Base-by-base conservation (phyloP, 1,140 invertebrate species). In the Mactra quadrangularis region DNA sequence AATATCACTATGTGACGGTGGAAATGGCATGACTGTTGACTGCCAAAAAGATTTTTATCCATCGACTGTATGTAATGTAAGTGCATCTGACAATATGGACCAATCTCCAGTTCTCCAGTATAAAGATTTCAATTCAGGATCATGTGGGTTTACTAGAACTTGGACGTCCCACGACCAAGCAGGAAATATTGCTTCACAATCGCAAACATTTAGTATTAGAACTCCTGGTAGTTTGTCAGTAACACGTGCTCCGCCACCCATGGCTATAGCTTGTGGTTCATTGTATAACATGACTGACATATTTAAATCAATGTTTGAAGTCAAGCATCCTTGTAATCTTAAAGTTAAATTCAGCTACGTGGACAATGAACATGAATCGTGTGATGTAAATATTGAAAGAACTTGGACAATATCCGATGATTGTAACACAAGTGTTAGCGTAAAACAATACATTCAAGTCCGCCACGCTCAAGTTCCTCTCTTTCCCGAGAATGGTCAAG, bases 181-280 rank as follows among this genome's bases (percentile, higher is more conserved):
- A 50, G 66, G 66, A 29, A 70, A 70, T 29, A 29, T n/a, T 3
- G 31, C 2, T 29, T 27, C 38, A 3, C 0, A 50, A 22, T 6
- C 17, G 7, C 66, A 70, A 25, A 29, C 25, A 2, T 45, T 70
- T 22, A 19, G 15, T 9, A 31, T 70, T 0, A 31, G 1, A 2
- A 22, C 38, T 1, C 11, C 38, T 19, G 11, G n/a, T 4, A 50
- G 6, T 50, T 50, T 70, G 4, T 17, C 19, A 33, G 25, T 70
- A 19, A 2, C 27, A 2, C 45, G 22, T 4, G 7, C 2, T 50
- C 66, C 47, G 22, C 1, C 27, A 31, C 45, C 66, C 1, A n/a
- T 70, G 47, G 27, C 35, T 1, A n/a, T 70, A 52, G 45, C 66
- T 15, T 70, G 66, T 35, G 66, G 66, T 35, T n/a, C 66, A 15